Evolutionary conservation across 2,113 vertebrate species (phyloP).

Genomic region (Podocnemis expansa): DNA sequence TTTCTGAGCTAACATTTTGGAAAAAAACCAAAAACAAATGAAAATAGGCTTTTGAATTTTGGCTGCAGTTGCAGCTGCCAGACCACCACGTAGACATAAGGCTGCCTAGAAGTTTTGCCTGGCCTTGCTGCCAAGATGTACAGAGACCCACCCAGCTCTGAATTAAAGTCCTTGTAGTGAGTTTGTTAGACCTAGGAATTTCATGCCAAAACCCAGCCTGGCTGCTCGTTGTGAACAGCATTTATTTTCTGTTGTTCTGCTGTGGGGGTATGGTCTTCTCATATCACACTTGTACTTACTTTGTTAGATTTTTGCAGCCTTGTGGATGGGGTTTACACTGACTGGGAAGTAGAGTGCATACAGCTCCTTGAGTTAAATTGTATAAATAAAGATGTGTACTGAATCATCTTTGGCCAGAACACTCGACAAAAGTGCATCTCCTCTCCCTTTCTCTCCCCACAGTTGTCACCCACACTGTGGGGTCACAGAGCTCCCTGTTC

Average conservation of each 20-base stretch:
- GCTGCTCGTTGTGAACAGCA: not conserved
- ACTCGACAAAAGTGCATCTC: not conserved
- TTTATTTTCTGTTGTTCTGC: not conserved
- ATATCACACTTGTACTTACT: accelerated
- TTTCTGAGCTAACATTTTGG: slow-evolving; percentile 20
- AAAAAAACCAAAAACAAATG: slow-evolving; percentile 28
- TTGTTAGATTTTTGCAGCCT: not conserved
- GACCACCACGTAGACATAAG: not conserved
- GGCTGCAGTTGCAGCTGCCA: slow-evolving; percentile 17
- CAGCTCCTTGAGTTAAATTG: not conserved
- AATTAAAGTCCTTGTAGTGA: slow-evolving; percentile 8
- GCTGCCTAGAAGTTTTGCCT: slow-evolving; percentile 13
- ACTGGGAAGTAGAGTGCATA: not conserved
- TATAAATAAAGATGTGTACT: not conserved
- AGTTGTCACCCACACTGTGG: not conserved
- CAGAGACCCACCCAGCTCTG: slow-evolving; percentile 22
- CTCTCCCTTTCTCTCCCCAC: not conserved
- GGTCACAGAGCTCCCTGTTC: not conserved
- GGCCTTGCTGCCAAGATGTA: not conserved
- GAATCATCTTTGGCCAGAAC: not conserved
- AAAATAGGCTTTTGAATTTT: slow-evolving; percentile 15
- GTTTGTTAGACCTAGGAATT: not conserved
- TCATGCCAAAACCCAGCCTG: not conserved
- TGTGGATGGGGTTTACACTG: not conserved
- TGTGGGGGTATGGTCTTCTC: not conserved